These are phyloP conservation scores for Herpetotheres cachinnans DNA, from an alignment of 2,113 vertebrate genomes.

Conservation along the genomic window DNA sequence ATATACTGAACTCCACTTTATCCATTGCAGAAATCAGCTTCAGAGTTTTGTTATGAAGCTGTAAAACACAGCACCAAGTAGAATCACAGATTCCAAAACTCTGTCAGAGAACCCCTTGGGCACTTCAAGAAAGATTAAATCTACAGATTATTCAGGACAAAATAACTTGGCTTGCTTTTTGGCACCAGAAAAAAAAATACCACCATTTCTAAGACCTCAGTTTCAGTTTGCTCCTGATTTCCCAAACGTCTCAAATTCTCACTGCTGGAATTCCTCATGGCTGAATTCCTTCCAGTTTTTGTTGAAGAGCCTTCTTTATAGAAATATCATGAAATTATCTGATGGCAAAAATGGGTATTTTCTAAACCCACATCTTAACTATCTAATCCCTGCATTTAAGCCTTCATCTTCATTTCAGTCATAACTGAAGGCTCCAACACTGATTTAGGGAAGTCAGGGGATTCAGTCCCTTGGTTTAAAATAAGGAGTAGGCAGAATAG, in stretches of 20 bases:
- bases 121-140: conserved; percentile 57
- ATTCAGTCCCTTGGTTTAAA: background rate
- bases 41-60: conserved; percentile 41
- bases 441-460: conserved; percentile 16
- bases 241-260: conserved; percentile 63
- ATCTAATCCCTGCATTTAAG: conserved; percentile 21
- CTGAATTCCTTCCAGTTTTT: conserved; percentile 44
- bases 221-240: conserved; percentile 62
- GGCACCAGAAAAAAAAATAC: conserved; percentile 41
- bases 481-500: background rate
- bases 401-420: conserved; percentile 12
- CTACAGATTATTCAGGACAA: conserved; percentile 58
- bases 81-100: conserved; percentile 48
- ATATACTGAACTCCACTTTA: conserved; percentile 23
- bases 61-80: conserved; percentile 48
- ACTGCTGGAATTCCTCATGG: conserved; percentile 48
- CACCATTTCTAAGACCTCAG: conserved; percentile 53
- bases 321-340: conserved; percentile 39
- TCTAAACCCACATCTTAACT: conserved; percentile 33
- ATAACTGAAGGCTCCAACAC: conserved; percentile 15
- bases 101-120: conserved; percentile 58
- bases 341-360: conserved; percentile 21
- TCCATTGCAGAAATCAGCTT: conserved; percentile 11
- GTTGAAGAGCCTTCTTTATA: conserved; percentile 25
- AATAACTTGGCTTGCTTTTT: conserved; percentile 48